Evolutionary conservation across 2,888 invertebrate species (phyloP).

Genomic region (Trichogramma dendrolimi): DNA sequence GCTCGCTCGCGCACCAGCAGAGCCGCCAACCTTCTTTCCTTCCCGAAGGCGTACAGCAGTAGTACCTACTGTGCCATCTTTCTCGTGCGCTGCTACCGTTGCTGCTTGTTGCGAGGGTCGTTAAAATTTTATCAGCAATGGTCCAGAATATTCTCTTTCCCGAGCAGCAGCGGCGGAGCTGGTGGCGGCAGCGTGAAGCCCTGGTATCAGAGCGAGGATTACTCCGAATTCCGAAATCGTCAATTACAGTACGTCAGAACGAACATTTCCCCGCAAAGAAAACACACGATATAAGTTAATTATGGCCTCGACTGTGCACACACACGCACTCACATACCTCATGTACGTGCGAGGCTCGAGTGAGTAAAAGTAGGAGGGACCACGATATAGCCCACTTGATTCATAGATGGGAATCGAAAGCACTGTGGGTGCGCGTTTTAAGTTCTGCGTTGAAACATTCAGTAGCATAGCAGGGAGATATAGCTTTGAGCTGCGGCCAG

Average conservation of each 20-base stretch:
- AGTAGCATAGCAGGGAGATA: too few relatives aligned
- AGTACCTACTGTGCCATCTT: not conserved
- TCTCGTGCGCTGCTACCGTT: not conserved
- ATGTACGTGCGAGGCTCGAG: too few relatives aligned
- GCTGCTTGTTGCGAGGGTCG: constrained; percentile 17
- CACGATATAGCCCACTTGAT: too few relatives aligned
- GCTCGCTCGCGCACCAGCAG: not conserved
- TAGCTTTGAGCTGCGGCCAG: too few relatives aligned
- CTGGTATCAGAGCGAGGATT: constrained; percentile 3
- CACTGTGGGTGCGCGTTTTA: too few relatives aligned
- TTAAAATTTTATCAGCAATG: constrained; percentile 31
- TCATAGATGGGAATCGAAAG: too few relatives aligned
- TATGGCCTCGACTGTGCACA: not conserved
- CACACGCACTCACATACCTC: too few relatives aligned
- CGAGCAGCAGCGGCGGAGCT: constrained; percentile 21
- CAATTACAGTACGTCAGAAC: constrained; percentile 17
- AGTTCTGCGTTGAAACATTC: too few relatives aligned
- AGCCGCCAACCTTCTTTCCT: constrained; percentile 3
- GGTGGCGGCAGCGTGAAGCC: constrained; percentile 1
- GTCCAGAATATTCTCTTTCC: constrained; percentile 26
- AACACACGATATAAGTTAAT: not conserved
- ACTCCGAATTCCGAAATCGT: constrained; percentile 26
- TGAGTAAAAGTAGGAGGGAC: too few relatives aligned
- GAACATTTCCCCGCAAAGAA: not conserved
- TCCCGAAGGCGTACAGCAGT: constrained; percentile 2